Evolutionary conservation across 2,888 invertebrate genomes (phyloP).

Genomic region (Cecidostiba fungosa): DNA sequence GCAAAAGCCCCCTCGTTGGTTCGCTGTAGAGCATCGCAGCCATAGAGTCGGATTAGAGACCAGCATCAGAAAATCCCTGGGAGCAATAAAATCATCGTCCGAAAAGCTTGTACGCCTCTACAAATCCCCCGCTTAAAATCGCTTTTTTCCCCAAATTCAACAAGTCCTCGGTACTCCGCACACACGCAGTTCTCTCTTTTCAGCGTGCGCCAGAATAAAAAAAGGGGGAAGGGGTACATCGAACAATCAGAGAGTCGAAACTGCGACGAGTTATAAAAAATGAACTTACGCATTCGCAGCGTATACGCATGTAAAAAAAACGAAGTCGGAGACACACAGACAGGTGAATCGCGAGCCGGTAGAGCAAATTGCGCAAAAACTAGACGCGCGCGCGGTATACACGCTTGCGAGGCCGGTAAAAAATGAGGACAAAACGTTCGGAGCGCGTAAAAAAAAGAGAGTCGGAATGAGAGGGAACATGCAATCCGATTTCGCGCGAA

Average conservation of each 20-base stretch:
- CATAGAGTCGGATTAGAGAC: not conserved
- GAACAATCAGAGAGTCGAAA: not conserved
- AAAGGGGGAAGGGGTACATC: not conserved
- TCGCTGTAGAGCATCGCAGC: not conserved
- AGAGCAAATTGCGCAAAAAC: not conserved
- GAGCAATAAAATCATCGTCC: slow-evolving; percentile 28
- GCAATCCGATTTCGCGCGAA: not conserved
- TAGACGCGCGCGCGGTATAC: not conserved
- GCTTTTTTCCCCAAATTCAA: slow-evolving; percentile 25
- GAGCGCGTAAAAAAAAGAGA: not conserved
- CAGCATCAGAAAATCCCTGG: not conserved
- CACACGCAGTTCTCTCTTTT: not conserved
- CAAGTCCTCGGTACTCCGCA: not conserved
- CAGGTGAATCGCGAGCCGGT: not conserved
- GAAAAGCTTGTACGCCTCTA: slow-evolving; percentile 21
- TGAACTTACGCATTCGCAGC: not conserved
- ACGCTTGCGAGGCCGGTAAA: not conserved
- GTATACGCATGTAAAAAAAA: not conserved
- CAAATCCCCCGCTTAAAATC: slow-evolving; percentile 55
- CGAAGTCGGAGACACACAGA: not conserved
- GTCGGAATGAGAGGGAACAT: not conserved
- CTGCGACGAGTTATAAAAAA: not conserved
- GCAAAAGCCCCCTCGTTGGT: not conserved
- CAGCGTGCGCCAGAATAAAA: not conserved
- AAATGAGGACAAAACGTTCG: not conserved